These are phyloP conservation scores for Drosophila sordidula DNA, from an alignment of 2,888 invertebrate genomes.

Conservation along the genomic window DNA sequence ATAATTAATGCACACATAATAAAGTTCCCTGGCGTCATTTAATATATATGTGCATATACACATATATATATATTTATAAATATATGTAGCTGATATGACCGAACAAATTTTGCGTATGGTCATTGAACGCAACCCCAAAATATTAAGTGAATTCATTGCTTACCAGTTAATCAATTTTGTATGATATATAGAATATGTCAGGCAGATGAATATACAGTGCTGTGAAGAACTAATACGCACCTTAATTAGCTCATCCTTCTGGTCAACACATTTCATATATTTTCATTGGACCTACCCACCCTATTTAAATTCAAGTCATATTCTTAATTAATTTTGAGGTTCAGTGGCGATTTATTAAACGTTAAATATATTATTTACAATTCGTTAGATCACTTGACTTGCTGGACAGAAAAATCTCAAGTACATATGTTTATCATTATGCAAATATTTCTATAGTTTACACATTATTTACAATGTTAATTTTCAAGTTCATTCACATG, in stretches of 20 bases:
- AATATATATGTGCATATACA: constrained; percentile 1
- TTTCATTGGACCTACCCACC: too few relatives aligned
- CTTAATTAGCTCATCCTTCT: too few relatives aligned
- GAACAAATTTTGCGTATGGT: constrained; percentile 43
- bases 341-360: not conserved
- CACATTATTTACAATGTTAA: constrained; percentile 42
- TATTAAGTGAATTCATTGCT: constrained; percentile 14
- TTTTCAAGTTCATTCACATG: constrained; percentile 63
- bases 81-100: constrained; percentile 23
- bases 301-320: too few relatives aligned
- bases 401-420: not conserved
- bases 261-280: too few relatives aligned
- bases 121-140: constrained; percentile 44
- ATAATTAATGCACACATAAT: constrained; percentile 49
- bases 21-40: constrained; percentile 14
- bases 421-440: constrained; percentile 27
- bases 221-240: too few relatives aligned
- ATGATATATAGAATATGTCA: not conserved
- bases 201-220: too few relatives aligned
- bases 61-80: not conserved
- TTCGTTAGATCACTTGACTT: not conserved
- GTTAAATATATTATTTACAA: not conserved
- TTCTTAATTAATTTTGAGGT: not conserved
- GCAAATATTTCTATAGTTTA: constrained; percentile 32
- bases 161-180: constrained; percentile 2